phyloP scores from a whole-genome alignment of 1,140 invertebrate species.

The Hycleus cichorii region DNA sequence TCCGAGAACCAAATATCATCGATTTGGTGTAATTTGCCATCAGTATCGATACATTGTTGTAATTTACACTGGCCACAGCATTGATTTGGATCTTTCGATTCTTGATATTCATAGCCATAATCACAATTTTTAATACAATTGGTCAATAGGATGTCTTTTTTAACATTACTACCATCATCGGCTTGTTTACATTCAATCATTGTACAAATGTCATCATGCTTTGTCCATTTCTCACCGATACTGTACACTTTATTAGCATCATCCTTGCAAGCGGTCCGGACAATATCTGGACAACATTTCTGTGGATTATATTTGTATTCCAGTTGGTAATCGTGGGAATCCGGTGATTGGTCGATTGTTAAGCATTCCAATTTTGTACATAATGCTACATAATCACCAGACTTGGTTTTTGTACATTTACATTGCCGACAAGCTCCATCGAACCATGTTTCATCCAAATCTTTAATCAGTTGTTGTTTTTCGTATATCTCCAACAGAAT shows the following conservation, averaged over 20 bases:
- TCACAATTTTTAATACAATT: constrained; percentile 31
- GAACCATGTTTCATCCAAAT: constrained; percentile 53
- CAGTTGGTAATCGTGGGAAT: constrained; percentile 47
- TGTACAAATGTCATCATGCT: constrained; percentile 47
- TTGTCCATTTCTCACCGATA: constrained; percentile 51
- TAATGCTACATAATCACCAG: constrained; percentile 24
- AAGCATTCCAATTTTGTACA: constrained; percentile 40
- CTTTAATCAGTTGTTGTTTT: constrained; percentile 42
- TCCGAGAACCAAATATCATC: constrained; percentile 48
- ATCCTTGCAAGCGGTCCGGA: constrained; percentile 53
- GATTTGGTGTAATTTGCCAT: constrained; percentile 42
- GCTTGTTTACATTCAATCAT: constrained; percentile 45
- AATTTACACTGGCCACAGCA: constrained; percentile 59
- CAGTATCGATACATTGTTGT: constrained; percentile 48
- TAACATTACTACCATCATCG: constrained; percentile 36
- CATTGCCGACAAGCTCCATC: constrained; percentile 63
- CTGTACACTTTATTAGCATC: constrained; percentile 38
- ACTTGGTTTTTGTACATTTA: constrained; percentile 42
- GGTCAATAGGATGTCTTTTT: constrained; percentile 40
- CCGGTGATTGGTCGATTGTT: constrained; percentile 30
- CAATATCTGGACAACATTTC: constrained; percentile 54
- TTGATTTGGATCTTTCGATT: constrained; percentile 34
- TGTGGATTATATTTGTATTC: constrained; percentile 41
- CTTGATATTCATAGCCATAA: constrained; percentile 40
- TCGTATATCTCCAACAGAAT: constrained; percentile 36